These are phyloP conservation scores for Oncorhynchus kisutch DNA, from an alignment of 2,113 vertebrate genomes.

Conservation along the genomic window DNA sequence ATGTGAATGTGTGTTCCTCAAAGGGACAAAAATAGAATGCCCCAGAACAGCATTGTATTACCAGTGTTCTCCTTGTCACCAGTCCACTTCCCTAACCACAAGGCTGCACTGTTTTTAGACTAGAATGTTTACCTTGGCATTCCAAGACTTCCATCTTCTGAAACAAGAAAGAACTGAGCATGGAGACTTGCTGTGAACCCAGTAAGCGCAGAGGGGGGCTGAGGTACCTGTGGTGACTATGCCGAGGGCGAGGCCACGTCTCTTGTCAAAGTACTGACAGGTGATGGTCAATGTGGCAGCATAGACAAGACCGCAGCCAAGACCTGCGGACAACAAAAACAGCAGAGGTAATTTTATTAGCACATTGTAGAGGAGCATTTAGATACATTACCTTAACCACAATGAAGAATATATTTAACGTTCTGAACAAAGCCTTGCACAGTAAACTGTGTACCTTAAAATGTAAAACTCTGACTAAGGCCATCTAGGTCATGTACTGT, in stretches of 20 bases:
- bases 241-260: constrained; percentile 83
- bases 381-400: neutral
- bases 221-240: constrained; percentile 84
- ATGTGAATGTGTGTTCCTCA: neutral
- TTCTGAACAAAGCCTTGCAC: neutral
- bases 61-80: neutral
- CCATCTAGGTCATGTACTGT: neutral
- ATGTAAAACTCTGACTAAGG: neutral
- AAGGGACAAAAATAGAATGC: neutral
- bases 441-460: neutral
- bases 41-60: neutral
- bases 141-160: constrained; percentile 44
- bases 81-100: constrained; percentile 19
- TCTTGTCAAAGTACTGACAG: constrained; percentile 87
- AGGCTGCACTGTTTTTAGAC: constrained; percentile 28
- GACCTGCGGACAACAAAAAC: constrained; percentile 62
- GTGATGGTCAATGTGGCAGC: constrained; percentile 86
- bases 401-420: neutral
- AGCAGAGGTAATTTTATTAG: constrained; percentile 19
- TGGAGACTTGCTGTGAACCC: constrained; percentile 45
- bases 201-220: constrained; percentile 32
- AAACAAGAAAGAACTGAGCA: constrained; percentile 54
- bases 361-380: neutral
- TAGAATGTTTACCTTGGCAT: constrained; percentile 53
- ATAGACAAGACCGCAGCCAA: constrained; percentile 85